These are phyloP conservation scores for Pedionomus torquatus DNA, from an alignment of 2,113 vertebrate genomes.

Conservation along the genomic window DNA sequence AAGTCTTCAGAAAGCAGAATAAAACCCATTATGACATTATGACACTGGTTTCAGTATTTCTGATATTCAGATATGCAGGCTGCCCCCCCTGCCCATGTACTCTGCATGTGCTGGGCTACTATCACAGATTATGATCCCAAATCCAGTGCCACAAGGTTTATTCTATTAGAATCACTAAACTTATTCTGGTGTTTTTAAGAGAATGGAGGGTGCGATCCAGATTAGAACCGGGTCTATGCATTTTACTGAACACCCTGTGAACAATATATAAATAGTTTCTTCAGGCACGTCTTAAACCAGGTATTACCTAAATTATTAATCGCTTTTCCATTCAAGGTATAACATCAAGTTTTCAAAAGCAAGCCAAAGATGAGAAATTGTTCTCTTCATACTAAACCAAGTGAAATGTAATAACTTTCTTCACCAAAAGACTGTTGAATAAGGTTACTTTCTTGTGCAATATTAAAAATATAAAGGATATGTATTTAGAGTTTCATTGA, in stretches of 20 bases:
- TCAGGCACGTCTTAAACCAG: background rate
- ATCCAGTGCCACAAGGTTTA: background rate
- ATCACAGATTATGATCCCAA: background rate
- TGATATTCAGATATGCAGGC: background rate
- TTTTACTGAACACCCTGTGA: background rate
- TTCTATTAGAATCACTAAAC: background rate
- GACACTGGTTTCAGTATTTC: background rate
- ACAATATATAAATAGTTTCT: background rate
- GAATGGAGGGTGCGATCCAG: background rate
- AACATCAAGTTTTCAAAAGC: background rate
- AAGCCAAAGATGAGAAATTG: background rate
- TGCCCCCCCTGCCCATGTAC: background rate
- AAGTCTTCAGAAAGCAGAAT: background rate
- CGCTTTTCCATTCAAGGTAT: background rate
- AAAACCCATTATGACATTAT: background rate
- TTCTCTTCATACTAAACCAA: background rate
- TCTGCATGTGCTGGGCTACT: fast-evolving
- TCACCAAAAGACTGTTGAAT: background rate
- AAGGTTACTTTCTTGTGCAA: background rate
- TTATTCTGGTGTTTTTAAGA: background rate
- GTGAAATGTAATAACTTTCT: background rate
- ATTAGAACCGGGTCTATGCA: background rate
- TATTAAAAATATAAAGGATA: background rate
- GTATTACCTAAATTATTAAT: background rate
- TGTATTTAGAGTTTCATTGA: background rate